Percentiles rank a stretch among this genome's conserved stretches.
Conservation (phyloP, 2,113 vertebrate genomes). For the Rutilus rutilus region DNA sequence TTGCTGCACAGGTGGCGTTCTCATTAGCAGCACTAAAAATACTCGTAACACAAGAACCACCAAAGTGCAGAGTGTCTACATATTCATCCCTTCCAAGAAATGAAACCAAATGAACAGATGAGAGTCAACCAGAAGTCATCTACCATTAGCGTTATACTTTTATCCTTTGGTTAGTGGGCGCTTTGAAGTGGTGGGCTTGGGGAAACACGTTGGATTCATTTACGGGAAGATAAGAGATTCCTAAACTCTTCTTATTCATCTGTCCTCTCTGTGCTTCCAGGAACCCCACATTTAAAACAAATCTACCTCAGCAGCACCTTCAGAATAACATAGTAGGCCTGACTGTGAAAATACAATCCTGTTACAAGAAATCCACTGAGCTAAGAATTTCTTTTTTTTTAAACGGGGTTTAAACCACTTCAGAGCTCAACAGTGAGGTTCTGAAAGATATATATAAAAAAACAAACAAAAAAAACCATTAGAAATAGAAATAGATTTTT, state of each 20-base stretch:
- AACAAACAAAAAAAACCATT: too few species aligned
- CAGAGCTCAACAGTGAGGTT: neutral
- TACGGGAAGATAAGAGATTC: conserved; percentile 59
- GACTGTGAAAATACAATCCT: neutral
- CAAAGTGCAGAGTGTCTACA: conserved; percentile 10
- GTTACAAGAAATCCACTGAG: neutral
- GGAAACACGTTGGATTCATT: conserved; percentile 49
- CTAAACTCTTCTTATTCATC: conserved; percentile 42
- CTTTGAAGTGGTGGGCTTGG: conserved; percentile 57
- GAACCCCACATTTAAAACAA: conserved; percentile 15
- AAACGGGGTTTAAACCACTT: neutral
- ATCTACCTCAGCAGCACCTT: conserved; percentile 17
- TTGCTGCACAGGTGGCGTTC: neutral
- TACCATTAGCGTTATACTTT: conserved; percentile 28
- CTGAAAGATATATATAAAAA: neutral
- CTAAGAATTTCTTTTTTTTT: neutral
- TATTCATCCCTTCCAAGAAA: conserved; percentile 35
- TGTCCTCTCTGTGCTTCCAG: conserved; percentile 26
- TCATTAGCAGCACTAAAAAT: conserved; percentile 15
- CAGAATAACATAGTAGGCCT: neutral
- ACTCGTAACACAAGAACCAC: conserved; percentile 5
- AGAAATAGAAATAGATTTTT: neutral
- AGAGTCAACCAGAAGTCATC: conserved; percentile 43
- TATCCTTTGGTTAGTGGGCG: conserved; percentile 46
- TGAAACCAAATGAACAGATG: conserved; percentile 35